Conservation (phyloP, 2,888 invertebrate species). For the Cremastinae sp. region DNA sequence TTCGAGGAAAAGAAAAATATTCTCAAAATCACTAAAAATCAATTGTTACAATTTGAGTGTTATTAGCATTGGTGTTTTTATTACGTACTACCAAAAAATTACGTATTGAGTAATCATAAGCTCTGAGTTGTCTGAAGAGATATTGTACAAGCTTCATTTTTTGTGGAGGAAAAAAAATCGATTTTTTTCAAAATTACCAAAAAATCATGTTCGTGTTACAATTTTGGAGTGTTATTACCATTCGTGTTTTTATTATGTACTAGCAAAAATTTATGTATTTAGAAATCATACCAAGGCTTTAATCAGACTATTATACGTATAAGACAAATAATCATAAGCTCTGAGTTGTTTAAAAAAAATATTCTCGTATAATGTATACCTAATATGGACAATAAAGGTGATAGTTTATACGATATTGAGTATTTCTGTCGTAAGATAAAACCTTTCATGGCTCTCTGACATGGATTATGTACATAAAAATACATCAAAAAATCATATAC, state of each 20-base stretch:
- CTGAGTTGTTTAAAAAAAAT: not conserved
- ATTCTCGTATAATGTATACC: conserved; percentile 40
- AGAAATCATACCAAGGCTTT: not conserved
- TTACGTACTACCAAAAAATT: too few species aligned
- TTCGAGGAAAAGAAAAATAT: too few species aligned
- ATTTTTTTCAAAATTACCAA: too few species aligned
- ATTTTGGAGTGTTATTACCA: not conserved
- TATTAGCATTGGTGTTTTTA: too few species aligned
- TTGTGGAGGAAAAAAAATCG: too few species aligned
- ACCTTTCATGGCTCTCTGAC: too few species aligned
- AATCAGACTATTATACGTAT: conserved; percentile 4
- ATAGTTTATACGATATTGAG: conserved; percentile 49
- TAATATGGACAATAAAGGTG: conserved; percentile 58
- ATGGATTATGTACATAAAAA: too few species aligned
- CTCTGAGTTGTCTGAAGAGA: not conserved
- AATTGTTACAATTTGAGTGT: too few species aligned
- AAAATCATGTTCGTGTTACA: too few species aligned
- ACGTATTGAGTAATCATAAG: not conserved
- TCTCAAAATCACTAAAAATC: too few species aligned
- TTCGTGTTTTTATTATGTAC: conserved; percentile 2
- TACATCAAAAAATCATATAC: not conserved
- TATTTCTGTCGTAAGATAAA: too few species aligned
- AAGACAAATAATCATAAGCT: not conserved
- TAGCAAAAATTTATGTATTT: conserved; percentile 8
- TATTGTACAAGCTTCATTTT: too few species aligned